Conservation (phyloP, 2,113 vertebrate genomes). For the Pachypanchax playfairii region DNA sequence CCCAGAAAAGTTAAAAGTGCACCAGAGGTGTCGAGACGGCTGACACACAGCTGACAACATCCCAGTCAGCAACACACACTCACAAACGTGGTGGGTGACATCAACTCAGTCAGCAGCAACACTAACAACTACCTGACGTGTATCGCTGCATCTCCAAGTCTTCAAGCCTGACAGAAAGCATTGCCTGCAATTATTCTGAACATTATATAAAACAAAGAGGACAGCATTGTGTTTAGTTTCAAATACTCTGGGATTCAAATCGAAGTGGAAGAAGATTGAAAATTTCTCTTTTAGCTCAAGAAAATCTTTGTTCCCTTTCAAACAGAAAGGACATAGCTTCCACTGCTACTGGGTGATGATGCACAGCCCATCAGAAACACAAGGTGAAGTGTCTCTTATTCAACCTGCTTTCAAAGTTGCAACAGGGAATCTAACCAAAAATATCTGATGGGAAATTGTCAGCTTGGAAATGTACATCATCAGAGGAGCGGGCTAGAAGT, state of each 20-base stretch:
- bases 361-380: slow-evolving; percentile 7
- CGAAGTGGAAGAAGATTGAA: neutral
- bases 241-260: neutral
- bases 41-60: slow-evolving; percentile 68
- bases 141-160: slow-evolving; percentile 47
- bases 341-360: slow-evolving; percentile 1
- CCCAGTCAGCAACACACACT: slow-evolving; percentile 52
- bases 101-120: slow-evolving; percentile 66
- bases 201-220: slow-evolving; percentile 8
- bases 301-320: neutral
- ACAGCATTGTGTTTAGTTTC: neutral
- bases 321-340: neutral
- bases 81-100: slow-evolving; percentile 42
- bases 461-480: slow-evolving; percentile 27
- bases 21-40: slow-evolving; percentile 57
- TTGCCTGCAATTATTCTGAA: slow-evolving; percentile 42
- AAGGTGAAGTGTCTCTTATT: slow-evolving; percentile 7
- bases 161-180: slow-evolving; percentile 56
- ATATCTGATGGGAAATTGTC: slow-evolving; percentile 37
- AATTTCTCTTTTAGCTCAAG: slow-evolving; percentile 1
- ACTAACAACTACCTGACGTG: slow-evolving; percentile 63
- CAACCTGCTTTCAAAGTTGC: slow-evolving; percentile 22
- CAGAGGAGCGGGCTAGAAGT: slow-evolving; percentile 26
- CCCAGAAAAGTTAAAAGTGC: slow-evolving; percentile 61
- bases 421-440: slow-evolving; percentile 30